These are phyloP conservation scores for Chaetura pelagica DNA, from an alignment of 2,113 vertebrate species.

Conservation along the genomic window DNA sequence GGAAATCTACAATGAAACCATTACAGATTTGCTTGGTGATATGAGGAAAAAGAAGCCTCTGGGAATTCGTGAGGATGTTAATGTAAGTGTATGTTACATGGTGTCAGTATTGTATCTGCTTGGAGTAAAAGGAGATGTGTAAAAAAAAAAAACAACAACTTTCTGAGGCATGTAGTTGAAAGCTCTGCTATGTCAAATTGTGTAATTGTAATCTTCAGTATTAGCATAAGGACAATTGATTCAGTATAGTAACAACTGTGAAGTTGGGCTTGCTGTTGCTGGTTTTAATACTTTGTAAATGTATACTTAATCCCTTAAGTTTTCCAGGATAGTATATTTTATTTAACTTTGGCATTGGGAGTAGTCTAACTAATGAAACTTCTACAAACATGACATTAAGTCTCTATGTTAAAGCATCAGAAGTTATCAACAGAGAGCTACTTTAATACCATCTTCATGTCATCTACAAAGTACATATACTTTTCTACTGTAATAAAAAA, in stretches of 20 bases:
- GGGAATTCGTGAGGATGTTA: constrained; percentile 89
- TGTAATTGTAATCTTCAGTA: background rate
- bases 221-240: background rate
- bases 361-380: background rate
- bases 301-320: background rate
- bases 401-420: background rate
- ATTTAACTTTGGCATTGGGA: background rate
- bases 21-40: constrained; percentile 91
- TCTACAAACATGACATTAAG: background rate
- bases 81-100: constrained; percentile 77
- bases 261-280: background rate
- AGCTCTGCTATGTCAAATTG: background rate
- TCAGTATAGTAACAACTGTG: background rate
- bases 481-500: background rate
- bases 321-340: background rate
- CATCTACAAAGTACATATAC: background rate
- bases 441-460: background rate
- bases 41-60: constrained; percentile 91
- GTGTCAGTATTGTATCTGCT: background rate
- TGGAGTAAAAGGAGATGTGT: background rate
- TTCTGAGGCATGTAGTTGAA: background rate
- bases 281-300: background rate
- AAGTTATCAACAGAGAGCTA: background rate
- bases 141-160: background rate
- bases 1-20: constrained; percentile 98